Evolutionary conservation across 2,888 invertebrate species (phyloP).

Genomic region (Ennomos erosarius): DNA sequence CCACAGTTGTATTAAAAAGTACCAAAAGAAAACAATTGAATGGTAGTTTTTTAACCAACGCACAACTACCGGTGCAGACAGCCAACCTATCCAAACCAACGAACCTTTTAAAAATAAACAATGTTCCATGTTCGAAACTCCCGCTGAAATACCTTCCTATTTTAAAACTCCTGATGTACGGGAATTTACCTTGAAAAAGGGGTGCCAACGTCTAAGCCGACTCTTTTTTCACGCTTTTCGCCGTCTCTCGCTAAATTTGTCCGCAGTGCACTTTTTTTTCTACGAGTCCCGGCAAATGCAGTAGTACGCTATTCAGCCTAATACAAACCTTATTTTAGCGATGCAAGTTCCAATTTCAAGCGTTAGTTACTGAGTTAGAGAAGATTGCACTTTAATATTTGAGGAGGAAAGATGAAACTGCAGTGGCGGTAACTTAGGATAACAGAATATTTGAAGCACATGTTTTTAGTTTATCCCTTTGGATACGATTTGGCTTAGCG

Average conservation of each 20-base stretch:
- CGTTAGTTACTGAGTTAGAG: conserved; percentile 13
- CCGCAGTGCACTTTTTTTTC: conserved; percentile 57
- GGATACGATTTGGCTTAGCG: conserved; percentile 59
- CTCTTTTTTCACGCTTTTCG: conserved; percentile 56
- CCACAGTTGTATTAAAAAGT: too few species aligned
- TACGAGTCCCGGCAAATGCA: conserved; percentile 48
- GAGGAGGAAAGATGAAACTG: conserved; percentile 43
- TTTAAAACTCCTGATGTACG: conserved; percentile 56
- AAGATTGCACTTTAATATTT: conserved; percentile 45
- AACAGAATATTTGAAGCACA: conserved; percentile 42
- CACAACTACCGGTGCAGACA: too few species aligned
- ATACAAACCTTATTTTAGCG: conserved; percentile 51
- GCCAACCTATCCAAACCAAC: background rate
- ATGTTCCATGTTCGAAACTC: conserved; percentile 32
- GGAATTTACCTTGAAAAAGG: conserved; percentile 59
- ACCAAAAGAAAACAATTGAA: too few species aligned
- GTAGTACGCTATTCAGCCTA: conserved; percentile 50
- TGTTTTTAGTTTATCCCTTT: conserved; percentile 55
- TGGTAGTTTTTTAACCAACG: too few species aligned
- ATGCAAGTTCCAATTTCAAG: conserved; percentile 42
- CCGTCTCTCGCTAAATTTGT: conserved; percentile 73
- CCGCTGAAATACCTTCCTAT: conserved; percentile 41
- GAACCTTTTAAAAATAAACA: conserved; percentile 16
- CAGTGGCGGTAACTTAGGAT: conserved; percentile 38
- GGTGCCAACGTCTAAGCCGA: conserved; percentile 57